A percentile compares a stretch with the other conserved stretches of the same genome.
Evolutionary conservation across 2,888 invertebrate species (phyloP).

Genomic region (Leucophora obtusa): DNA sequence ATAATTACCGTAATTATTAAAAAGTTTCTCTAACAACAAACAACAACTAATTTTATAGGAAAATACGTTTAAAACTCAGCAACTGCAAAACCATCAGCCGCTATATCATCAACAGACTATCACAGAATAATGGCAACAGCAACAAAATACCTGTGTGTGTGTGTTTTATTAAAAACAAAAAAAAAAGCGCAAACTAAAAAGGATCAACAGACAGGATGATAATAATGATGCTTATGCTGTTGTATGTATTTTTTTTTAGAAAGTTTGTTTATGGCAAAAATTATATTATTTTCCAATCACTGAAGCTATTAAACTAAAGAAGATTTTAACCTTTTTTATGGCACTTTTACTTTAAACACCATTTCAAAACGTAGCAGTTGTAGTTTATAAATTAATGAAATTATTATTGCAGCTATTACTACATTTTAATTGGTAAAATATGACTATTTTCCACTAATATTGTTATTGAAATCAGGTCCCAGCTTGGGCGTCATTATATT

Average conservation of each 20-base stretch:
- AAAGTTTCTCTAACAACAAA: constrained; percentile 61
- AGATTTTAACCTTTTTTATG: constrained; percentile 55
- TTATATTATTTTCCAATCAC: constrained; percentile 63
- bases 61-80: constrained; percentile 63
- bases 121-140: background rate
- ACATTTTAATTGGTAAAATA: too few species aligned
- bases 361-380: background rate
- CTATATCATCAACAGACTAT: background rate
- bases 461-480: too few species aligned
- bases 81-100: background rate
- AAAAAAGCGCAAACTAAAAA: constrained; percentile 27
- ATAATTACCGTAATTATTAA: constrained; percentile 65
- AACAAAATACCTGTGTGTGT: constrained; percentile 24
- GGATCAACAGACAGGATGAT: constrained; percentile 51
- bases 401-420: too few species aligned
- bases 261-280: constrained; percentile 51
- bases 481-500: too few species aligned
- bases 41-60: constrained; percentile 61
- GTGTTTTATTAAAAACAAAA: background rate
- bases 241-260: constrained; percentile 27
- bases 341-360: constrained; percentile 29
- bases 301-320: constrained; percentile 52
- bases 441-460: too few species aligned
- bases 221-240: constrained; percentile 23
- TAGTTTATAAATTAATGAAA: background rate